Conservation (phyloP, 2,113 vertebrate species). For the Lagopus muta region DNA sequence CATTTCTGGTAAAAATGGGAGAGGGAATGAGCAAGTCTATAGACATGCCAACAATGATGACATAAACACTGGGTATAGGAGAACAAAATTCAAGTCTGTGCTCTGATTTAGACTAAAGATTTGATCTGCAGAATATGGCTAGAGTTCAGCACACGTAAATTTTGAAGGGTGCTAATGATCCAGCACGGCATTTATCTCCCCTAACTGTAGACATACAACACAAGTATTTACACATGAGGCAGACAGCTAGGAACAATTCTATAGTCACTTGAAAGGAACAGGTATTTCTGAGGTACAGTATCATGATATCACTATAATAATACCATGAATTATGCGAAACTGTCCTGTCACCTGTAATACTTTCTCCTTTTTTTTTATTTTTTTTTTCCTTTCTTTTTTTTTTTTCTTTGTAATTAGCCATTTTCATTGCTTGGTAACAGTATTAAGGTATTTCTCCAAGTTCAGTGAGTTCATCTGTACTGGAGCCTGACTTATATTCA, state of each 20-base stretch:
- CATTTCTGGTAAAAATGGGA: neutral
- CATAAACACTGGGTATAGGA: neutral
- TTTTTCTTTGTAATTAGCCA: conserved; percentile 14
- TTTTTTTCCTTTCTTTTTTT: neutral
- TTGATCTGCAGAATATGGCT: neutral
- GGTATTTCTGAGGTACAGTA: neutral
- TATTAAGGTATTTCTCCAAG: conserved; percentile 5
- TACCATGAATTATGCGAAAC: neutral
- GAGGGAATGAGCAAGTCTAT: neutral
- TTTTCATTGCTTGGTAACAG: neutral
- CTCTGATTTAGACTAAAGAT: neutral
- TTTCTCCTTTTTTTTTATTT: neutral
- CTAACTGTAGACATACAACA: neutral
- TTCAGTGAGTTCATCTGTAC: neutral
- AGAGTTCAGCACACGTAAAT: neutral
- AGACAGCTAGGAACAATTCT: neutral
- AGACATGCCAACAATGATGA: neutral
- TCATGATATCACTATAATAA: neutral
- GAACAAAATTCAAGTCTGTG: neutral
- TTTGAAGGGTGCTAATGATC: neutral
- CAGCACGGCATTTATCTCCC: neutral
- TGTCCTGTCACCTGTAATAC: neutral
- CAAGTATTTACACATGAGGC: neutral
- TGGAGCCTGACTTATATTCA: neutral
- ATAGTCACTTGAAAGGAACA: neutral